phyloP scores from a whole-genome alignment of 1,140 invertebrate genomes.

The Pseudomyrmex dendroicus region DNA sequence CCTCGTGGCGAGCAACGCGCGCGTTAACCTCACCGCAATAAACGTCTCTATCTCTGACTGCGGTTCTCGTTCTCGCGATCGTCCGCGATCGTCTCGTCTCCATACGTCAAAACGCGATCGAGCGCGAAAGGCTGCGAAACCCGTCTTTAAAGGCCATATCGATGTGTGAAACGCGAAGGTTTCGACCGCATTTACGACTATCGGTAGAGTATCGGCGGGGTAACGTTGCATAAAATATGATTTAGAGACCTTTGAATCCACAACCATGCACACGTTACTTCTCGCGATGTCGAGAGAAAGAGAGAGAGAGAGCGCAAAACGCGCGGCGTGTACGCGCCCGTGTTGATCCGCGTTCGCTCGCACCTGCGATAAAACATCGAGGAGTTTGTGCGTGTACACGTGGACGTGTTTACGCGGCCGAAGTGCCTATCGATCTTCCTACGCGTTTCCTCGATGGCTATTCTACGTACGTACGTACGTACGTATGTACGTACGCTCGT shows the following conservation, averaged over 20 bases:
- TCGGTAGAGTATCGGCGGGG: slow-evolving; percentile 69
- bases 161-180: slow-evolving; percentile 45
- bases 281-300: slow-evolving; percentile 11
- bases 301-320: slow-evolving; percentile 19
- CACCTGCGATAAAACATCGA: slow-evolving; percentile 47
- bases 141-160: slow-evolving; percentile 49
- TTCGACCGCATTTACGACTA: slow-evolving; percentile 73
- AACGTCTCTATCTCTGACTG: slow-evolving; percentile 52
- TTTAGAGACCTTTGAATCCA: slow-evolving; percentile 78
- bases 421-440: slow-evolving; percentile 60
- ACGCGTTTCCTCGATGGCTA: slow-evolving; percentile 64
- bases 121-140: slow-evolving; percentile 40
- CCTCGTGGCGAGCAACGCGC: slow-evolving; percentile 25
- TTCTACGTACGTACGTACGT: slow-evolving; percentile 31
- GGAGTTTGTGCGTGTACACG: background rate
- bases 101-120: slow-evolving; percentile 49
- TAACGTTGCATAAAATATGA: slow-evolving; percentile 78
- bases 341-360: slow-evolving; percentile 46
- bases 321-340: slow-evolving; percentile 11
- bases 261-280: slow-evolving; percentile 20
- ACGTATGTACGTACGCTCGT: background rate
- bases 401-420: slow-evolving; percentile 34
- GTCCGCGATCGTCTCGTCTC: slow-evolving; percentile 10
- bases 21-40: slow-evolving; percentile 48
- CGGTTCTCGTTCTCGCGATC: background rate